Evolutionary conservation across 2,113 vertebrate species (phyloP).

Genomic region (Egretta garzetta): DNA sequence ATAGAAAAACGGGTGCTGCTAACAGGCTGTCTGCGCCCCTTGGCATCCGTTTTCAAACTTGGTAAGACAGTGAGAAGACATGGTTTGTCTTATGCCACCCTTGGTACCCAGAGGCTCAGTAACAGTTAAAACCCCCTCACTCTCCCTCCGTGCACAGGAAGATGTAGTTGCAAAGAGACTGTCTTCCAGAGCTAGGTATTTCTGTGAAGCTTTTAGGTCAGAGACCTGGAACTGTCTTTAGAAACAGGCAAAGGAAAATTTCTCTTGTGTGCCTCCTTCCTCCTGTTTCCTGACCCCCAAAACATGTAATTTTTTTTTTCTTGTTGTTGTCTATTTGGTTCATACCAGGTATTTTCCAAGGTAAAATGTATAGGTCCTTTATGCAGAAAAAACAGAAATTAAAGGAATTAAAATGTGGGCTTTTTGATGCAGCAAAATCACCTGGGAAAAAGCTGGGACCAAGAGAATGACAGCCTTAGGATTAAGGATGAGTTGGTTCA

Average conservation of each 20-base stretch:
- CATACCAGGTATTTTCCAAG: neutral
- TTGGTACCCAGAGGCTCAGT: neutral
- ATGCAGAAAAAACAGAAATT: neutral
- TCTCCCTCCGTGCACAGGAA: neutral
- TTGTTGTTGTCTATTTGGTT: neutral
- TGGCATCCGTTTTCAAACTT: neutral
- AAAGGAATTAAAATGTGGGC: neutral
- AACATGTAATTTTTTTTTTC: neutral
- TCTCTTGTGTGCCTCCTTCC: neutral
- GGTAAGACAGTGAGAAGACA: neutral
- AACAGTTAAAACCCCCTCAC: neutral
- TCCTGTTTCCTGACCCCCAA: neutral
- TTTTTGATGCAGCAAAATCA: neutral
- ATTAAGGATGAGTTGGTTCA: neutral
- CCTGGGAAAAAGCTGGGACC: neutral
- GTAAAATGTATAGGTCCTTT: neutral
- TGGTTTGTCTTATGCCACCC: neutral
- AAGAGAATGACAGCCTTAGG: neutral
- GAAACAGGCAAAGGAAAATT: neutral
- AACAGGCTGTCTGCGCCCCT: neutral
- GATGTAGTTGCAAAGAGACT: neutral
- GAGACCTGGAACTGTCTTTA: neutral
- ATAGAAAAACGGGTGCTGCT: neutral
- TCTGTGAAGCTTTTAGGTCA: neutral
- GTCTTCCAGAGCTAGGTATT: neutral